These are phyloP conservation scores for Clivina fossor DNA, from an alignment of 2,888 invertebrate genomes.

Conservation along the genomic window DNA sequence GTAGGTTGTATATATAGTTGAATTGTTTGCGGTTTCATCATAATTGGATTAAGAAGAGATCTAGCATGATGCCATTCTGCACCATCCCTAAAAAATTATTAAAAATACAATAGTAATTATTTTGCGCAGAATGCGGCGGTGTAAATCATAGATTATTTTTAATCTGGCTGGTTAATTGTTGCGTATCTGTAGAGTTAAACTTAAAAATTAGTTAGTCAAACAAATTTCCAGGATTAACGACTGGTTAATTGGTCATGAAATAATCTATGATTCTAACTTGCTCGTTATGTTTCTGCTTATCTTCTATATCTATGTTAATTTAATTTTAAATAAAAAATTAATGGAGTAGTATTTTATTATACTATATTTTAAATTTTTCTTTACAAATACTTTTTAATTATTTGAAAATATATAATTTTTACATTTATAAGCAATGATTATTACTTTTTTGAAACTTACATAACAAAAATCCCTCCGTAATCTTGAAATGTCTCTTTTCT, in stretches of 20 bases:
- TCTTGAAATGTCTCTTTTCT: conserved; percentile 51
- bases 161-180: too few relatives aligned
- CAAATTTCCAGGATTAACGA: too few relatives aligned
- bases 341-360: not conserved
- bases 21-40: conserved; percentile 56
- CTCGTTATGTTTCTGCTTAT: too few relatives aligned
- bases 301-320: too few relatives aligned
- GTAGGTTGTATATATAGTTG: conserved; percentile 45
- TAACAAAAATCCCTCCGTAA: conserved; percentile 49
- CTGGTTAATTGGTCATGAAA: too few relatives aligned
- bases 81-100: conserved; percentile 54
- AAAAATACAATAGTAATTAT: not conserved
- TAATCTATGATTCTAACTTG: too few relatives aligned
- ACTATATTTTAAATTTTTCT: not conserved
- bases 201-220: too few relatives aligned
- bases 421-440: not conserved
- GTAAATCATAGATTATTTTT: too few relatives aligned
- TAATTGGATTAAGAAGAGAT: conserved; percentile 56
- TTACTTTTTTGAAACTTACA: too few relatives aligned
- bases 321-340: not conserved
- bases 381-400: not conserved
- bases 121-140: not conserved
- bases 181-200: too few relatives aligned
- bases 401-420: not conserved
- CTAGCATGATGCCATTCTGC: conserved; percentile 60